Base-by-base conservation (phyloP, 2,113 vertebrate species). In the Fregetta grallaria region DNA sequence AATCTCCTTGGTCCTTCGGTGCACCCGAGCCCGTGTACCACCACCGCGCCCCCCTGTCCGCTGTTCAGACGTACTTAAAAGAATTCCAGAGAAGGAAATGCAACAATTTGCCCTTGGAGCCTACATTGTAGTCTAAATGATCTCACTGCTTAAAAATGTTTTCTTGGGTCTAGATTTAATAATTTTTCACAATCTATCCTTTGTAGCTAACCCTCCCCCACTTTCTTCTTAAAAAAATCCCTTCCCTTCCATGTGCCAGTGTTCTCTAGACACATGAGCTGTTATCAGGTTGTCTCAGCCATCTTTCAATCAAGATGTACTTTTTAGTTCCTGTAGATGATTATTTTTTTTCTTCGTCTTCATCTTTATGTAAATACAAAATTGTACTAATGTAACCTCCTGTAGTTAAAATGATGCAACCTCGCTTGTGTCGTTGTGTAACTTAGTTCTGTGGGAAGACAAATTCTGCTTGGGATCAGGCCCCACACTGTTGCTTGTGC, bases 241-340 rank as follows among this genome's bases (percentile, higher is more conserved):
- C 71, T 93, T 95, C 77, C 63, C 68, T 94, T 70, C 94, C 89
- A 95, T 96, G 92, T 96, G 96, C 91, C 78, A 81, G 87, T 95
- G 93, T 96, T 94, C 95, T 94, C 78, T 91, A 95, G 92, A 95
- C 95, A 90, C 76, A 78, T 89, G 85, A 93, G 84, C 92, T 83
- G 94, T 97, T 97, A 96, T 92, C 94, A 92, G 88, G 85, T 97
- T 97, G 94, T 97, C 94, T 95, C 82, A 95, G 87, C 87, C 89
- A 87, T 97, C 95, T 96, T 95, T 96, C 94, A 97, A 97, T 94
- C 96, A 97, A 96, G 95, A 95, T 95, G 91, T 92, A 96, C 94
- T 95, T 97, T 94, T 97, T 91, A 90, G 93, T 96, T 96, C 92
- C 93, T 94, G 67, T 66, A 45, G 71, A 89, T 94, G 58, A 92